Evolutionary conservation across 1,140 invertebrate genomes (phyloP), one percentile per base, ranked within the genome.

Genomic region (Orussus abietinus): DNA sequence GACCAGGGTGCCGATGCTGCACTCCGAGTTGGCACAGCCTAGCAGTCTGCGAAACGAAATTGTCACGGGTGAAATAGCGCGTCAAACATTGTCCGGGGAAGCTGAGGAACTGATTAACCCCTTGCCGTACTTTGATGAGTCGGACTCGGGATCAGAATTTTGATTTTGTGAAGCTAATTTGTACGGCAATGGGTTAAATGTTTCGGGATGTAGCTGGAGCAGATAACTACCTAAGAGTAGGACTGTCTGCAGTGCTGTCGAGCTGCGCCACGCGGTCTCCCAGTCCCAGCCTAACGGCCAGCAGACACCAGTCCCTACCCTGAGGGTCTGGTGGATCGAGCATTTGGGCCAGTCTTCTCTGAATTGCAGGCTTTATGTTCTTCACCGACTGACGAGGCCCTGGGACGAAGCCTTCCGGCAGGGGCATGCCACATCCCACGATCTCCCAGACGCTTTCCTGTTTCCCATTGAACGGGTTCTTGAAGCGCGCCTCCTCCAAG

Each of bases 271-370:
- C 70, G 13, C 61, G 60, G 53, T 73, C 70, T 4, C 66, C 67
- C 18, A 73, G 66, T 14, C 86, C 86, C 18, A 91, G 65, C 43
- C 81, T 75, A 1, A 91, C 80, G 3, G 87, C 87, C 18, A 92
- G 63, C 38, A 92, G 73, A 62, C 86, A 89, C 88, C 88, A 91
- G 61, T 92, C 88, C 47, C 82, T 74, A 7, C 89, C 89, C 58
- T 88, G 81, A 2, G 80, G 76, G 61, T 91, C 86, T 5, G 83
- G 78, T 1, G 86, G 85, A 71, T 92, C 89, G 9, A 92, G 68
- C 37, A 87, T 65, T 14, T 77, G 66, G 37, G 82, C 80, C 3
- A 82, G 53, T 55, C 71, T 66, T 47, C 77, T 72, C 48, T 76
- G 72, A 32, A 77, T 64, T 22, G 76, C 66, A 21, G 74, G 59